Evolutionary conservation across 1,140 invertebrate genomes (phyloP), one percentile per base, ranked within the genome.

Genomic region (Drosophila seguyi): DNA sequence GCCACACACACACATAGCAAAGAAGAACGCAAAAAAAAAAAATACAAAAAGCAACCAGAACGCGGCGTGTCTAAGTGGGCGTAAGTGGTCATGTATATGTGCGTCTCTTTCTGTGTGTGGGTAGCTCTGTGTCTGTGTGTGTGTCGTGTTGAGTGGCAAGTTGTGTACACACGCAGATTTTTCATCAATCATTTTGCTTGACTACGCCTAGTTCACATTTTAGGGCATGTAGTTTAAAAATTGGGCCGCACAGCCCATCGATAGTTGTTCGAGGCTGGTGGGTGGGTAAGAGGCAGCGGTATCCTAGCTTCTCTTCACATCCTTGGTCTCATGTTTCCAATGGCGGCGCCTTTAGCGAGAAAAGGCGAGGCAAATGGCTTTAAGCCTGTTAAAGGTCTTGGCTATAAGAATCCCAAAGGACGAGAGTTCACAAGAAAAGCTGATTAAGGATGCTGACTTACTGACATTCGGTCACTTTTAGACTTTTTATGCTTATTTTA

Each of bases 151-250:
- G 83, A 79, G 69, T 87, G 82, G 68, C 79, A 85, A 87, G 75
- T 82, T 87, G 69, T 85, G 79, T 87, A 87, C 69, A 83, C 77
- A 84, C 75, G 75, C 75, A 68, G 78, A 78, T 81, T 75, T 88
- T 74, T 74, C 84, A 88, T 88, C 84, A 88, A 90, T 88, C 84
- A 88, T 90, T 90, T 87, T 53, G 63, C 65, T 59, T 73, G 69
- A 75, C 61, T 71, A 65, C 58, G 75, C 60, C 82, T 62, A 62
- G 80, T 63, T 80, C 77, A 62, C 66, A 78, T 79, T 79, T 63
- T 79, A 67, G 75, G 75, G 56, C 75, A 57, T 72, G 75, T 78
- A 78, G 66, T 79, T 79, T 79, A 79, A 79, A 79, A 79, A 79
- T 73, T 78, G 75, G 75, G 75, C 75, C 75, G 69, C 68, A 36